Percentiles rank a stretch among this genome's conserved stretches.
Conservation (phyloP, 2,888 invertebrate genomes). For the Yponomeuta malinellus region DNA sequence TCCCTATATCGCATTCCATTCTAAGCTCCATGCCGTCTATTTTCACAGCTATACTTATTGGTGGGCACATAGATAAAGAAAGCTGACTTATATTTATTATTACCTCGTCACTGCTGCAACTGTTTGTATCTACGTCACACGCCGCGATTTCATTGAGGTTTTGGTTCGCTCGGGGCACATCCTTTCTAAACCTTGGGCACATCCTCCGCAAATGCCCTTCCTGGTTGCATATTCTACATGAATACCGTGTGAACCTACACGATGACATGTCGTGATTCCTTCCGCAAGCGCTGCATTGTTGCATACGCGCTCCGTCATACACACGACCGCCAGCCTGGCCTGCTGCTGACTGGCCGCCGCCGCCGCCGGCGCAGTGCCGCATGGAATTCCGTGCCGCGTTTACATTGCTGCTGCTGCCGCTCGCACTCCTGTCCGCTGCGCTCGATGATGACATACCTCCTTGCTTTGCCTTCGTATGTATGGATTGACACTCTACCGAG, state of each 20-base stretch:
- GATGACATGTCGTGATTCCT: constrained; percentile 8
- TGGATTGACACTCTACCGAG: too few species aligned
- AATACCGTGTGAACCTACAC: constrained; percentile 18
- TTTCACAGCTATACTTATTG: too few species aligned
- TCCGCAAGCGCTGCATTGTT: constrained; percentile 18
- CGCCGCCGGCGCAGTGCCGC: too few species aligned
- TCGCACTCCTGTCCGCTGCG: background rate
- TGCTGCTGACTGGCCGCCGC: background rate
- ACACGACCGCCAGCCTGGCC: background rate
- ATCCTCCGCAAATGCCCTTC: constrained; percentile 2
- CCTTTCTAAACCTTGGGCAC: constrained; percentile 12
- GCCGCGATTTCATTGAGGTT: background rate
- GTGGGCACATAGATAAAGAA: too few species aligned
- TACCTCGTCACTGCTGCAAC: too few species aligned
- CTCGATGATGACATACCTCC: too few species aligned
- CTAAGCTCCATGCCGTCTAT: too few species aligned
- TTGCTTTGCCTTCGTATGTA: background rate
- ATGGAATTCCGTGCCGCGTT: background rate
- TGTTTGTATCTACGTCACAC: too few species aligned
- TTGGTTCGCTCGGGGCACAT: background rate
- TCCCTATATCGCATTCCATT: too few species aligned
- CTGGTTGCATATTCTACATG: constrained; percentile 16
- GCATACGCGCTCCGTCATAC: background rate
- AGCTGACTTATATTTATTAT: too few species aligned
- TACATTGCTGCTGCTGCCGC: background rate